Percentiles rank a stretch among this genome's conserved stretches.
Conservation (phyloP, 2,113 vertebrate genomes). For the Gallinago media region DNA sequence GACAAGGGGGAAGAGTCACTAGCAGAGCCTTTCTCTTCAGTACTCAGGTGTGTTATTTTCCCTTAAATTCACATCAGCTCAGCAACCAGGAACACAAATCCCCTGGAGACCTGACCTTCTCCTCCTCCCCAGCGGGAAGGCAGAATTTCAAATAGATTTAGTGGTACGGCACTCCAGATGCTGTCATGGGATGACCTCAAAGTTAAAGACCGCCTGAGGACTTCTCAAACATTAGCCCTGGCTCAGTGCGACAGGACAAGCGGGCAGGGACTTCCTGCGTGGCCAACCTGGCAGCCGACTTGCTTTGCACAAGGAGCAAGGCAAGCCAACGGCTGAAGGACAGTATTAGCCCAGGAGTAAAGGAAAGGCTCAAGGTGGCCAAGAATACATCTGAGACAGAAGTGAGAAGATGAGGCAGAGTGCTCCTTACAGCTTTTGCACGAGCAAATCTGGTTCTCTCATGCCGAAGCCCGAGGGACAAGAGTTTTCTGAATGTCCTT, state of each 20-base stretch:
- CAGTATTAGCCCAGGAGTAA: neutral
- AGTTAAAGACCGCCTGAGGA: neutral
- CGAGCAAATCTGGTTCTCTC: neutral
- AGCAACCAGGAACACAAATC: neutral
- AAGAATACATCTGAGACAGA: neutral
- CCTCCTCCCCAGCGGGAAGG: neutral
- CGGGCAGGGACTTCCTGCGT: neutral
- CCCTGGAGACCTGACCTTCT: conserved; percentile 24
- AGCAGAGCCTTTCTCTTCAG: neutral
- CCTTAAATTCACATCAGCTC: conserved; percentile 9
- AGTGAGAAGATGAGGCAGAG: neutral
- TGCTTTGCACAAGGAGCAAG: neutral
- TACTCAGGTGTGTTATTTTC: conserved; percentile 4
- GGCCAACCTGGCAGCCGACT: neutral
- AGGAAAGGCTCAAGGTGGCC: neutral
- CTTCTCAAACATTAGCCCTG: neutral
- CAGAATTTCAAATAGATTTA: conserved; percentile 34
- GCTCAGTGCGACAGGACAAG: neutral
- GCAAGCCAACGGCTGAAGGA: rapidly evolving
- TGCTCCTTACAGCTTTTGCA: neutral
- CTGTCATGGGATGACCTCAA: neutral
- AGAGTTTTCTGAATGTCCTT: neutral
- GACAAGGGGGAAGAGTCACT: neutral
- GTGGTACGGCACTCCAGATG: neutral
- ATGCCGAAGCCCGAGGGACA: neutral